phyloP scores from a whole-genome alignment of 2,888 invertebrate genomes.

The Spodoptera littoralis region DNA sequence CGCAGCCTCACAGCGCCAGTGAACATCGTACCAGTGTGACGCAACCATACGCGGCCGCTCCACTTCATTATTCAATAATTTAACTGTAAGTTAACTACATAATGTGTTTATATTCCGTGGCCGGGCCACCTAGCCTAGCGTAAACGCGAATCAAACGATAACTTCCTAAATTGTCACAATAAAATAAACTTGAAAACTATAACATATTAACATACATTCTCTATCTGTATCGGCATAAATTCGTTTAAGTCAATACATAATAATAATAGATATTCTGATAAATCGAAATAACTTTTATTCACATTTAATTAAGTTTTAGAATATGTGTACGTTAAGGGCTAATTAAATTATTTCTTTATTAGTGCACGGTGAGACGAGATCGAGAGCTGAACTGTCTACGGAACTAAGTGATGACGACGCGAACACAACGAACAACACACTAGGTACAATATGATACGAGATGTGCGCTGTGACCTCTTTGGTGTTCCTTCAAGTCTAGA shows the following conservation, averaged over 20 bases:
- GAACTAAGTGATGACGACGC: constrained; percentile 25
- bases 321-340: constrained; percentile 85
- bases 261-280: constrained; percentile 85
- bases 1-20: constrained; percentile 74
- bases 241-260: constrained; percentile 81
- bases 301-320: constrained; percentile 85
- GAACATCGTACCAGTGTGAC: constrained; percentile 70
- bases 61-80: constrained; percentile 66
- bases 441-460: constrained; percentile 26
- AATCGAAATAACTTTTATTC: constrained; percentile 87
- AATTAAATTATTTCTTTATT: constrained; percentile 74
- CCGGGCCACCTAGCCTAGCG: constrained; percentile 87
- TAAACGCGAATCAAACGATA: constrained; percentile 84
- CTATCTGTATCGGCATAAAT: constrained; percentile 78
- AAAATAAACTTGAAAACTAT: constrained; percentile 84
- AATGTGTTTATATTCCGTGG: constrained; percentile 74
- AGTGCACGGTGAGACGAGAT: constrained; percentile 85
- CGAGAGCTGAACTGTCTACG: constrained; percentile 62
- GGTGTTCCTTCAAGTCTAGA: constrained; percentile 40
- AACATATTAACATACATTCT: constrained; percentile 80
- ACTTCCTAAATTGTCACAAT: constrained; percentile 83
- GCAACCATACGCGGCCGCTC: constrained; percentile 62
- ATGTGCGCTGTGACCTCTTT: constrained; percentile 42
- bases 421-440: constrained; percentile 44
- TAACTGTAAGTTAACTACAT: constrained; percentile 75